These are phyloP conservation scores for Microcebus lehilahytsara DNA, from an alignment of 2,113 vertebrate species.

Conservation along the genomic window DNA sequence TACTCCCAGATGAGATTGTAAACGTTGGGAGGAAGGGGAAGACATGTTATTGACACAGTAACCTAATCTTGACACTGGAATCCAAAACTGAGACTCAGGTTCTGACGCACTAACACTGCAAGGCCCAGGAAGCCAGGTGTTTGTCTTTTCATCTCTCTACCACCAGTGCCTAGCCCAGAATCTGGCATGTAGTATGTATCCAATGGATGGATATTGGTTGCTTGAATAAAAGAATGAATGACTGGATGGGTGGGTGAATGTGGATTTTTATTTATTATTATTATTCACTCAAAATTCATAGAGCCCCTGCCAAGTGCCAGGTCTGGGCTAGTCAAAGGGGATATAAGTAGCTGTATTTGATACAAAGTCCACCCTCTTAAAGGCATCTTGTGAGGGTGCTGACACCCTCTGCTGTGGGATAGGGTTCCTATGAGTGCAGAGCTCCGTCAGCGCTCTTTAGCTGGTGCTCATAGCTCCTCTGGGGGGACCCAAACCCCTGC, in stretches of 20 bases:
- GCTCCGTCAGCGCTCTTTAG: background rate
- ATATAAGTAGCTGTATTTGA: background rate
- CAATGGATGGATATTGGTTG: background rate
- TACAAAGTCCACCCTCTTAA: background rate
- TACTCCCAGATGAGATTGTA: background rate
- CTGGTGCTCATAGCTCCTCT: background rate
- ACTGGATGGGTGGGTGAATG: background rate
- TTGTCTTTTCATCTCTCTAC: background rate
- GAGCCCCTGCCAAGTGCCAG: background rate
- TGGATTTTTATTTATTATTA: conserved; percentile 8
- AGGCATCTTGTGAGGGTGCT: background rate
- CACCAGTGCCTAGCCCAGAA: background rate
- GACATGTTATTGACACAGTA: background rate
- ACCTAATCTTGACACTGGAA: background rate
- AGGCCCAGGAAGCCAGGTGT: background rate
- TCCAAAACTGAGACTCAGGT: background rate
- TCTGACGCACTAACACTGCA: background rate
- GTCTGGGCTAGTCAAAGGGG: background rate
- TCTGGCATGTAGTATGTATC: background rate
- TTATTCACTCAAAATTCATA: background rate
- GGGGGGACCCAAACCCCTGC: background rate
- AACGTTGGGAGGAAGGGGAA: background rate
- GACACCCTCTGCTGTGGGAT: background rate
- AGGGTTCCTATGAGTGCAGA: background rate
- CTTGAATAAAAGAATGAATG: background rate